These are phyloP conservation scores for Poecile atricapillus DNA, from an alignment of 2,113 vertebrate species.

Conservation along the genomic window DNA sequence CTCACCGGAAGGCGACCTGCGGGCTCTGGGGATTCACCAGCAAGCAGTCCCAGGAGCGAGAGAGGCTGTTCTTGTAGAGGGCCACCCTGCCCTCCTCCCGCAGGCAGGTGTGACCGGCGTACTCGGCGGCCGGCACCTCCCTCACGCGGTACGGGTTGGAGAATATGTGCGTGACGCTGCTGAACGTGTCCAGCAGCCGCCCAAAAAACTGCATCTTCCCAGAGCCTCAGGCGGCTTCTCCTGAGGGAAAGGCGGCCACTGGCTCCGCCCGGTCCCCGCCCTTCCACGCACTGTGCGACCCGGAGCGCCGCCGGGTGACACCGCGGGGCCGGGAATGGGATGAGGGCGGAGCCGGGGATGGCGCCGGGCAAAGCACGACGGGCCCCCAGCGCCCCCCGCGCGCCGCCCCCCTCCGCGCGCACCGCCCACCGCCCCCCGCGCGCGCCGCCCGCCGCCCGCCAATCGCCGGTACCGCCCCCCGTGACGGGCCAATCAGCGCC, in stretches of 20 bases:
- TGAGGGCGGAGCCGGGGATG: fast-evolving
- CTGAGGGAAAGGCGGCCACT: background rate
- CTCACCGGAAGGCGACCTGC: slow-evolving; percentile 73
- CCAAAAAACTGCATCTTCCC: slow-evolving; percentile 88
- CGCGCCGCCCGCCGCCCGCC: background rate
- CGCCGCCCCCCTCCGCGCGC: no score
- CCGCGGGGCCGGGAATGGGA: fast-evolving
- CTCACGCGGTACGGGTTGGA: slow-evolving; percentile 87
- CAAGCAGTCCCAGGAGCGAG: slow-evolving; percentile 88
- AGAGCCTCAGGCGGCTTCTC: background rate
- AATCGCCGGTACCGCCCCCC: background rate
- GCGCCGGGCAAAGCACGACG: background rate
- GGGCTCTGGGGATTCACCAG: slow-evolving; percentile 77
- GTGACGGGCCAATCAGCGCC: background rate
- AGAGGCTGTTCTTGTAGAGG: slow-evolving; percentile 74
- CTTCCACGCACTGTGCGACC: background rate
- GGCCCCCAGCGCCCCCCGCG: background rate
- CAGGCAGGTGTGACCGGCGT: slow-evolving; percentile 52
- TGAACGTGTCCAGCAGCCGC: slow-evolving; percentile 83
- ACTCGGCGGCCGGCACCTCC: slow-evolving; percentile 82
- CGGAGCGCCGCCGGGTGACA: background rate
- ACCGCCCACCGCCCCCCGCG: background rate
- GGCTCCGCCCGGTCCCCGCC: background rate
- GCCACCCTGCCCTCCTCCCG: slow-evolving; percentile 80
- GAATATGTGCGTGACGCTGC: slow-evolving; percentile 84